phyloP scores from a whole-genome alignment of 2,888 invertebrate genomes.

The Caenorhabditis drosophilae region DNA sequence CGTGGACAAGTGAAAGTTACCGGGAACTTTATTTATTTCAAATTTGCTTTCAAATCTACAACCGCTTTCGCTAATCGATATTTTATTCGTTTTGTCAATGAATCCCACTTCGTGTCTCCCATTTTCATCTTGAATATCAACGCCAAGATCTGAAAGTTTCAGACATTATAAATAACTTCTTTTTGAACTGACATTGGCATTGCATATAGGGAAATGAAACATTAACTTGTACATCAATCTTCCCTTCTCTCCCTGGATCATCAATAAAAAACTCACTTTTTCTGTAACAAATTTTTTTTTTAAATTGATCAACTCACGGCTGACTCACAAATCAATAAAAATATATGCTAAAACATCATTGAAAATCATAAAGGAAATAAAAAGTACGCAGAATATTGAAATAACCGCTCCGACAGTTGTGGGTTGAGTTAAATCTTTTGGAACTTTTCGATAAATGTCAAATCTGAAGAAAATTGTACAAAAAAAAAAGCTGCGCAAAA shows the following conservation, averaged over 20 bases:
- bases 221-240: conserved; percentile 73
- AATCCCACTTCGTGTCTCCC: conserved; percentile 75
- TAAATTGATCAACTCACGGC: background rate
- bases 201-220: conserved; percentile 72
- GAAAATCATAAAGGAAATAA: conserved; percentile 56
- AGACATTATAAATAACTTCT: conserved; percentile 1
- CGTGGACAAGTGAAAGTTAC: conserved; percentile 75
- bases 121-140: conserved; percentile 75
- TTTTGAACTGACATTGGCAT: conserved; percentile 72
- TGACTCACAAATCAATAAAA: conserved; percentile 53
- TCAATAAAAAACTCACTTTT: conserved; percentile 73
- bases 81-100: conserved; percentile 73
- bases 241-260: conserved; percentile 72
- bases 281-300: conserved; percentile 20
- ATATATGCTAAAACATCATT: conserved; percentile 55
- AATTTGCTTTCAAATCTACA: conserved; percentile 73
- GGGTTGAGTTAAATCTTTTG: conserved; percentile 75
- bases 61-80: conserved; percentile 65
- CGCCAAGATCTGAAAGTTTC: conserved; percentile 71
- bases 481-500: background rate
- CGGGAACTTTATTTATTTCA: conserved; percentile 73
- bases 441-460: conserved; percentile 75
- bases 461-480: conserved; percentile 70
- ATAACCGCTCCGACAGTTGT: conserved; percentile 69
- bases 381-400: conserved; percentile 47